phyloP scores from a whole-genome alignment of 2,888 invertebrate genomes.

The Hypsopygia costalis region DNA sequence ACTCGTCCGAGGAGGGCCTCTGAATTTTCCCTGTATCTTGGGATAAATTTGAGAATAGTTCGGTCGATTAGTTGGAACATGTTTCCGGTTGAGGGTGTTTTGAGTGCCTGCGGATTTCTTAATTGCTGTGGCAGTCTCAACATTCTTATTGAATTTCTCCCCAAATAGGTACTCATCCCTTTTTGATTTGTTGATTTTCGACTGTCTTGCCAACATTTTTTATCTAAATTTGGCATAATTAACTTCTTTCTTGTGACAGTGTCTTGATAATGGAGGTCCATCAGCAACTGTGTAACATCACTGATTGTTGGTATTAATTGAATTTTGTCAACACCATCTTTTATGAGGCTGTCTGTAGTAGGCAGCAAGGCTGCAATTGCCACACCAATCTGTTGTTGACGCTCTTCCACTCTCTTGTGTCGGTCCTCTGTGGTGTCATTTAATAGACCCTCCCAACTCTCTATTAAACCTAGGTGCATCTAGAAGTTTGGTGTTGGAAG shows the following conservation, averaged over 20 bases:
- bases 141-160: slow-evolving; percentile 2
- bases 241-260: slow-evolving; percentile 1
- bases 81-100: neutral
- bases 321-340: slow-evolving; percentile 6
- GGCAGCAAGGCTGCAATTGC: neutral
- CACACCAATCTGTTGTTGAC: neutral
- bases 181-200: neutral
- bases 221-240: neutral
- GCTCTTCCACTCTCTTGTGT: neutral
- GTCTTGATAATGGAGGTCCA: slow-evolving; percentile 6
- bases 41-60: neutral
- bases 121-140: neutral
- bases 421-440: neutral
- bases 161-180: slow-evolving; percentile 3
- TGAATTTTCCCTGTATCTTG: slow-evolving; percentile 5
- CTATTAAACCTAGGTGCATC: slow-evolving; percentile 2
- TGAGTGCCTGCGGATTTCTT: slow-evolving; percentile 1
- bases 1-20: slow-evolving; percentile 1
- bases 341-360: neutral
- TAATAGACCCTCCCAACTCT: neutral
- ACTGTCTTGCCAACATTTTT: neutral
- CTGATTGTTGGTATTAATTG: slow-evolving; percentile 3
- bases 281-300: slow-evolving; percentile 8
- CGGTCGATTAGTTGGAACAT: neutral
- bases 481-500: slow-evolving; percentile 3